Evolutionary conservation across 2,113 vertebrate species (phyloP).

Genomic region (Elachura formosa): DNA sequence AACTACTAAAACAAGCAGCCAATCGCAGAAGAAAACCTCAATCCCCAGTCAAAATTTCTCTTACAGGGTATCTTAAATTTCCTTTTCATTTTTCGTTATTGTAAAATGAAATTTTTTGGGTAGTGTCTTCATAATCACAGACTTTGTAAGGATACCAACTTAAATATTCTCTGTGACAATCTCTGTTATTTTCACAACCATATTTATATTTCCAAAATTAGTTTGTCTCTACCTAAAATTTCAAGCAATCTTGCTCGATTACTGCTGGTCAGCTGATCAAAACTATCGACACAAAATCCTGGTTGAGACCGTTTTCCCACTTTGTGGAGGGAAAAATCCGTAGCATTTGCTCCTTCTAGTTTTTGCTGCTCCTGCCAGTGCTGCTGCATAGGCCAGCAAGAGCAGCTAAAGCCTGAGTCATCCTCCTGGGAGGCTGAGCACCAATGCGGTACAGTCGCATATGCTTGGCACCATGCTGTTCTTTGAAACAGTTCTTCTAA

Average conservation of each 20-base stretch:
- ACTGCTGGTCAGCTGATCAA: not conserved
- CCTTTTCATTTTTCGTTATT: not conserved
- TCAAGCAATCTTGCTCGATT: not conserved
- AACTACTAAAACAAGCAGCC: not conserved
- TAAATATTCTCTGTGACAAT: not conserved
- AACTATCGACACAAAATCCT: not conserved
- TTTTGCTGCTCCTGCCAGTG: not conserved
- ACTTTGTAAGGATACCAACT: not conserved
- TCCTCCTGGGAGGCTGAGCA: constrained; percentile 9
- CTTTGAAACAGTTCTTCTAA: not conserved
- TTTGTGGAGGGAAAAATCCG: not conserved
- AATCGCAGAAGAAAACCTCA: not conserved
- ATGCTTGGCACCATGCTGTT: constrained; percentile 27
- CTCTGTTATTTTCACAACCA: not conserved
- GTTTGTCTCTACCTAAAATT: not conserved
- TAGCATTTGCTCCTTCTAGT: not conserved
- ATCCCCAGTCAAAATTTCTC: not conserved
- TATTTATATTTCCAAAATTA: not conserved
- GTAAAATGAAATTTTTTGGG: not conserved
- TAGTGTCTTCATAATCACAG: not conserved
- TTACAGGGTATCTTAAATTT: not conserved
- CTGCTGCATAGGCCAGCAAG: constrained; percentile 22
- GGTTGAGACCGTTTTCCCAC: not conserved
- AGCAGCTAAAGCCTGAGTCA: constrained; percentile 15
- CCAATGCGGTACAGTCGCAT: not conserved